A percentile compares a stretch with the other conserved stretches of the same genome.
phyloP scores from a whole-genome alignment of 1,140 invertebrate genomes.

The Sarcophaga bullata region DNA sequence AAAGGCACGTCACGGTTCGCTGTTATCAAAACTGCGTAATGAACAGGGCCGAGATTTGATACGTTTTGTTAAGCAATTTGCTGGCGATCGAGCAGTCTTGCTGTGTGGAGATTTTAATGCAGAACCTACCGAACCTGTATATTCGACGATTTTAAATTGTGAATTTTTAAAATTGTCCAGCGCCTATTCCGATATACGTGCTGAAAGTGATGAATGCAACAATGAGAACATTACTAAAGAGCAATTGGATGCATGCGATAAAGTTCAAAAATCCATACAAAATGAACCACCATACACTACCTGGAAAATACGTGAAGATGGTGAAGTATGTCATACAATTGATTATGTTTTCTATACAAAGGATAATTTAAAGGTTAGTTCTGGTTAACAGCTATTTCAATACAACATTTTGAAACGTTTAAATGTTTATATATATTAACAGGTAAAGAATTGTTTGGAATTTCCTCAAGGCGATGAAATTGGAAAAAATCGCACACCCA shows the following conservation, averaged over 20 bases:
- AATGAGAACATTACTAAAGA: slow-evolving; percentile 42
- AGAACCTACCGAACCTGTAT: slow-evolving; percentile 78
- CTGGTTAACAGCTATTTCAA: background rate
- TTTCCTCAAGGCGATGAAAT: slow-evolving; percentile 76
- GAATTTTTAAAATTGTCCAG: slow-evolving; percentile 66
- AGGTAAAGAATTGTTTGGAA: slow-evolving; percentile 71
- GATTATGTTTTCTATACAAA: slow-evolving; percentile 82
- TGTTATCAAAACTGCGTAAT: slow-evolving; percentile 76
- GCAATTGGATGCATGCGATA: slow-evolving; percentile 45
- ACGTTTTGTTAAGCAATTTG: slow-evolving; percentile 70
- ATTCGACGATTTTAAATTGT: slow-evolving; percentile 70
- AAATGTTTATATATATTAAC: slow-evolving; percentile 52
- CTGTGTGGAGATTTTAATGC: slow-evolving; percentile 85
- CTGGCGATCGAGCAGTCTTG: slow-evolving; percentile 70
- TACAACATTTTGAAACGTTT: slow-evolving; percentile 70
- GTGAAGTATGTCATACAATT: slow-evolving; percentile 79
- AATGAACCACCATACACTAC: slow-evolving; percentile 80
- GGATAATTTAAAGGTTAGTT: slow-evolving; percentile 66
- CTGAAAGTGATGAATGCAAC: slow-evolving; percentile 47
- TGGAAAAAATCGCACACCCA: slow-evolving; percentile 75
- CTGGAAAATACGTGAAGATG: slow-evolving; percentile 81
- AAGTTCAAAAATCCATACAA: slow-evolving; percentile 58
- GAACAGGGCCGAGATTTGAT: slow-evolving; percentile 81
- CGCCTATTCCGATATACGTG: slow-evolving; percentile 67
- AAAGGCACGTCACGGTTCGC: slow-evolving; percentile 77